These are phyloP conservation scores for Parascotia fuliginaria DNA, from an alignment of 2,888 invertebrate genomes.

Conservation along the genomic window DNA sequence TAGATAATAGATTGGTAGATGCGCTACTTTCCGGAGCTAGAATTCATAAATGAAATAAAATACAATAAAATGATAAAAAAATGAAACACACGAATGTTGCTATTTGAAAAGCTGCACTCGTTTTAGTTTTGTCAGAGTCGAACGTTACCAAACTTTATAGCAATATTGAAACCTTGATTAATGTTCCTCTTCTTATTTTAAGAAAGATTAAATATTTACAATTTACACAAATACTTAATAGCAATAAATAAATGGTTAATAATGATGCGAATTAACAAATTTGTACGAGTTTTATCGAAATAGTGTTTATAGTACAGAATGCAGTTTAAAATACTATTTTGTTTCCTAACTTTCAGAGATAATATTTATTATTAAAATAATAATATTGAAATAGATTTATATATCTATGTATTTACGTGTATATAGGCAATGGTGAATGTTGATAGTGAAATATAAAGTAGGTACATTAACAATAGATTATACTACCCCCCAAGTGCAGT, in stretches of 20 bases:
- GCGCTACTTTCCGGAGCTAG: conserved; percentile 82
- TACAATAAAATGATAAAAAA: conserved; percentile 59
- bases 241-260: conserved; percentile 82
- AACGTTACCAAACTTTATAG: conserved; percentile 82
- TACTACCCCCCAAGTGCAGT: conserved; percentile 82
- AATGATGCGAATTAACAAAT: conserved; percentile 80
- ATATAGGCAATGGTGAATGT: conserved; percentile 75
- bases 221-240: conserved; percentile 81
- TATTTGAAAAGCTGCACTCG: conserved; percentile 86
- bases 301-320: conserved; percentile 84
- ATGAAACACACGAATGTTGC: conserved; percentile 67
- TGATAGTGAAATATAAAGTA: conserved; percentile 68
- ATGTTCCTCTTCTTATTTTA: conserved; percentile 86
- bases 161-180: conserved; percentile 83
- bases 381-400: conserved; percentile 87
- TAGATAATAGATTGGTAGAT: conserved; percentile 83
- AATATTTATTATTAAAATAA: conserved; percentile 87
- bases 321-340: conserved; percentile 81
- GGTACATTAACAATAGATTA: conserved; percentile 69
- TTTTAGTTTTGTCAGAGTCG: conserved; percentile 72
- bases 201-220: conserved; percentile 86
- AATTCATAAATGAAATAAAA: conserved; percentile 60
- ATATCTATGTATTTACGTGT: conserved; percentile 86
- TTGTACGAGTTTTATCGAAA: conserved; percentile 84
- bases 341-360: conserved; percentile 87